Conservation (phyloP, 1,140 invertebrate genomes). For the Lordiphosa stackelbergi region DNA sequence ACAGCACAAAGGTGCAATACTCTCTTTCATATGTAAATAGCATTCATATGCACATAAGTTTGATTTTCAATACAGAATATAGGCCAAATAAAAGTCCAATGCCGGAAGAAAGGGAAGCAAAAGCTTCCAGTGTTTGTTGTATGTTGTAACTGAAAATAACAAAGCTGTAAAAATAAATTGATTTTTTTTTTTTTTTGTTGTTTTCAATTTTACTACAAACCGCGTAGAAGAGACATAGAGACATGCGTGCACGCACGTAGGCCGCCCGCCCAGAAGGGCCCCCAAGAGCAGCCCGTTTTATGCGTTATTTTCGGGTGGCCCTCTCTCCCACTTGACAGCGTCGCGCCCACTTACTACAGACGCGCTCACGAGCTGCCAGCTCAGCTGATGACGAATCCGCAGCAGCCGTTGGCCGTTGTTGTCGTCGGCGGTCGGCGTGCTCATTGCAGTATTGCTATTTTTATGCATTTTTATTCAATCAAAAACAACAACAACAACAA, state of each 20-base stretch:
- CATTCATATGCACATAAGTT: no score
- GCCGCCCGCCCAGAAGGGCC: constrained; percentile 23
- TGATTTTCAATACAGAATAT: constrained; percentile 2
- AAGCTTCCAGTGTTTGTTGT: constrained; percentile 11
- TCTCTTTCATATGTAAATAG: no score
- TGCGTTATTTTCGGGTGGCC: constrained; percentile 20
- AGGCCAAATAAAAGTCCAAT: constrained; percentile 19
- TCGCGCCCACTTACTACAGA: constrained; percentile 10
- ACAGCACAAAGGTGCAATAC: no score
- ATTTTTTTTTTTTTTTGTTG: constrained; percentile 34
- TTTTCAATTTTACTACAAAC: constrained; percentile 29
- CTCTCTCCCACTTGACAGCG: neutral
- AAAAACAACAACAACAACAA: constrained; percentile 18
- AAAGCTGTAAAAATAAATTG: constrained; percentile 47
- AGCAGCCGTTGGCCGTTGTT: constrained; percentile 13
- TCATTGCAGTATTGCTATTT: constrained; percentile 64
- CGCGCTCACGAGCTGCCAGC: constrained; percentile 44
- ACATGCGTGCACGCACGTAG: constrained; percentile 63
- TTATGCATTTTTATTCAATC: constrained; percentile 74
- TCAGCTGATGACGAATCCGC: constrained; percentile 70
- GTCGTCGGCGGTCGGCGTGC: constrained; percentile 5
- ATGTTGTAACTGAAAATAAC: constrained; percentile 17
- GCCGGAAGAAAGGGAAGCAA: constrained; percentile 4
- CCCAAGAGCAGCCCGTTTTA: neutral
- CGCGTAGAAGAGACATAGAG: constrained; percentile 19